Conservation (phyloP, 2,888 invertebrate genomes). For the Mesoligia furuncula region DNA sequence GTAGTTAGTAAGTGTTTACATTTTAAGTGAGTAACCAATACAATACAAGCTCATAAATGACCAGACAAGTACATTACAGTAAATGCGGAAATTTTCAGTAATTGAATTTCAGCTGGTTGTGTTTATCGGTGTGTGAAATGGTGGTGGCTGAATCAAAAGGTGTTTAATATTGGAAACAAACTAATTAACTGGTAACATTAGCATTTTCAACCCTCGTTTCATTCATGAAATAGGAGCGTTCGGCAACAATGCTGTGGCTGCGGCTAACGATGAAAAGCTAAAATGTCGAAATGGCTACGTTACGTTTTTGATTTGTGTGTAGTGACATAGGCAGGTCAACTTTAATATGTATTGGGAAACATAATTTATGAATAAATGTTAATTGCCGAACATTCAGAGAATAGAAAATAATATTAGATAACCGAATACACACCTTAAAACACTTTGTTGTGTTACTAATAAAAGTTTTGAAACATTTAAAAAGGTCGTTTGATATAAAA, state of each 20-base stretch:
- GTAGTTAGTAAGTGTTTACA: background rate
- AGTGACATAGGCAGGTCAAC: conserved; percentile 6
- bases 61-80: background rate
- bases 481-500: background rate
- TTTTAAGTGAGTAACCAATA: background rate
- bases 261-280: background rate
- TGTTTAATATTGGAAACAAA: background rate
- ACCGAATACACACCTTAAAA: conserved; percentile 28
- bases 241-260: background rate
- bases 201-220: conserved; percentile 2
- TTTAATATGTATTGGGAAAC: conserved; percentile 31
- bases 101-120: conserved; percentile 10
- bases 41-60: background rate
- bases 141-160: background rate
- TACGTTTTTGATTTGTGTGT: background rate
- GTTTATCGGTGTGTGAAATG: background rate
- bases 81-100: conserved; percentile 7
- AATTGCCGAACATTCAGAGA: conserved; percentile 43
- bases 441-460: background rate
- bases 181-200: conserved; percentile 10
- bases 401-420: conserved; percentile 41
- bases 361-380: conserved; percentile 19
- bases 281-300: background rate
- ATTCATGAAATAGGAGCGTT: conserved; percentile 10
- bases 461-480: conserved; percentile 30